Percentiles rank a stretch among this genome's conserved stretches.
Evolutionary conservation across 1,140 invertebrate genomes (phyloP).

Genomic region (Holcopasites calliopsidis): DNA sequence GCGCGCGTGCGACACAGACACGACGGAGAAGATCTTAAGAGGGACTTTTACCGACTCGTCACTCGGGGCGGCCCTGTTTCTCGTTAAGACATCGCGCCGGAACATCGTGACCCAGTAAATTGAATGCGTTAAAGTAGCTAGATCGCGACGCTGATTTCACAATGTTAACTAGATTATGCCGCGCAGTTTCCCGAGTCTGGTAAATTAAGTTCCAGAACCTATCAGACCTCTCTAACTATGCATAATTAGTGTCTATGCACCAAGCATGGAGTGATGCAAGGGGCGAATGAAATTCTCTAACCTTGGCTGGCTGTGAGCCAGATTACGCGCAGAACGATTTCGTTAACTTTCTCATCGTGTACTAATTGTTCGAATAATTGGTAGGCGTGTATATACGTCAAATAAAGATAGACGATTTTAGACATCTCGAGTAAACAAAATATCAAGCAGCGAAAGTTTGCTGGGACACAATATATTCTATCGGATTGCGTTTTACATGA

Average conservation of each 20-base stretch:
- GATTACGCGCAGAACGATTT: too few relatives aligned
- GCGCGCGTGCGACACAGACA: too few relatives aligned
- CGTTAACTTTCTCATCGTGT: too few relatives aligned
- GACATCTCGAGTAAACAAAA: too few relatives aligned
- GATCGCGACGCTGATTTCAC: constrained; percentile 16
- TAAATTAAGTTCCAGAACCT: background rate
- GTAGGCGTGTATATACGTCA: too few relatives aligned
- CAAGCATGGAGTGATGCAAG: too few relatives aligned
- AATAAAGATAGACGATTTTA: too few relatives aligned
- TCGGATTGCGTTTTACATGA: background rate
- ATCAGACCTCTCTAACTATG: background rate
- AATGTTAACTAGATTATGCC: constrained; percentile 9
- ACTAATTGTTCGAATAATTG: too few relatives aligned
- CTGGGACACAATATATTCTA: background rate
- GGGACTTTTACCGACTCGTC: background rate
- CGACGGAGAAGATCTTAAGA: constrained; percentile 6
- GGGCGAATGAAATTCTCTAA: too few relatives aligned
- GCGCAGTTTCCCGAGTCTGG: background rate
- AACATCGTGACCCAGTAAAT: constrained; percentile 2
- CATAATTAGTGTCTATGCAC: background rate
- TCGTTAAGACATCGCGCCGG: background rate
- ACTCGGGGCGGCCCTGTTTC: background rate
- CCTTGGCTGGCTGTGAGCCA: too few relatives aligned
- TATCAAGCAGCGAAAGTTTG: background rate
- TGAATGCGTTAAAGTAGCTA: constrained; percentile 4